Conservation (phyloP, 2,888 invertebrate species). For the Pyrgus malvae region DNA sequence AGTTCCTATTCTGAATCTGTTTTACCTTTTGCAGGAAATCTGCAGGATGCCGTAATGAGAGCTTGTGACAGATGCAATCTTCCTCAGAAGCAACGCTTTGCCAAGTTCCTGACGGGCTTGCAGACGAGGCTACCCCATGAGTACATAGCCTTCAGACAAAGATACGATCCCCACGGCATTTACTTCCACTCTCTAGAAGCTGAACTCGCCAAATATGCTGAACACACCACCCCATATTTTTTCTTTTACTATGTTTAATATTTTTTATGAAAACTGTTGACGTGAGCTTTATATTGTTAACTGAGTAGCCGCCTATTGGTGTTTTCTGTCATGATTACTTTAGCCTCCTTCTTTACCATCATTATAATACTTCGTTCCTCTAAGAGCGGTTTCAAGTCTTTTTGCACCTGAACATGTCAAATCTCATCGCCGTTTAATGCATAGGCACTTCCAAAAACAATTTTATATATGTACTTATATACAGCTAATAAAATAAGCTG, state of each 20-base stretch:
- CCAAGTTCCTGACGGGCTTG: slow-evolving; percentile 46
- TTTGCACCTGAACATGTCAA: too few species aligned
- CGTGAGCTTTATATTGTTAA: too few species aligned
- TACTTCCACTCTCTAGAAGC: slow-evolving; percentile 76
- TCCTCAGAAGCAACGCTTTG: slow-evolving; percentile 28
- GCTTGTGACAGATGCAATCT: slow-evolving; percentile 31
- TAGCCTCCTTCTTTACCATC: too few species aligned
- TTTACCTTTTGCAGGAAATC: slow-evolving; percentile 8
- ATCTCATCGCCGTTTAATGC: too few species aligned
- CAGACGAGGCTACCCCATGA: slow-evolving; percentile 75
- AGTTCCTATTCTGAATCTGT: not conserved
- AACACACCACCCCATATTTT: not conserved
- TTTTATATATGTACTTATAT: too few species aligned
- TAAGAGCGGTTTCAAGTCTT: too few species aligned
- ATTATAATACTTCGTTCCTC: too few species aligned
- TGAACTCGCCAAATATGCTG: slow-evolving; percentile 38
- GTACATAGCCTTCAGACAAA: slow-evolving; percentile 66
- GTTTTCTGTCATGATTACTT: too few species aligned
- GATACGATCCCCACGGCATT: slow-evolving; percentile 81
- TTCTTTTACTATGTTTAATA: not conserved
- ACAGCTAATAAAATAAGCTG: too few species aligned
- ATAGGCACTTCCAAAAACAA: too few species aligned
- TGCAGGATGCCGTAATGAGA: slow-evolving; percentile 19
- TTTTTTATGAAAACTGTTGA: too few species aligned
- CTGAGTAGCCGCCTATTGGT: too few species aligned